Conservation (phyloP, 2,888 invertebrate species). For the Suillia variegata region DNA sequence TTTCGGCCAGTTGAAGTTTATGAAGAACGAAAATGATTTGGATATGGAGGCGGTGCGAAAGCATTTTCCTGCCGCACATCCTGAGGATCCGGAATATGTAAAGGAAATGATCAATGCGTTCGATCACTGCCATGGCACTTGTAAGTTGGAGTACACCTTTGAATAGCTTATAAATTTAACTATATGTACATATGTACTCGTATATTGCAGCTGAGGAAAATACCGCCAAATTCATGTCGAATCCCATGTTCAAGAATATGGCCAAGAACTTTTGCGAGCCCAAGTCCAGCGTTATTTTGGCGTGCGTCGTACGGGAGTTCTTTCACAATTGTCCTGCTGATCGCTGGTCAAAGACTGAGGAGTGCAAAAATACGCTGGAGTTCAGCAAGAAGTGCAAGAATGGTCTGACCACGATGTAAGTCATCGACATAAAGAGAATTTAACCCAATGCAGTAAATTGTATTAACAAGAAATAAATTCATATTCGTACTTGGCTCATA, state of each 20-base stretch:
- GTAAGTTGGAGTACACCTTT: slow-evolving; percentile 29
- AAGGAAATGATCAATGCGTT: slow-evolving; percentile 47
- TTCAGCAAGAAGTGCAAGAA: slow-evolving; percentile 42
- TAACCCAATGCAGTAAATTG: too few relatives aligned
- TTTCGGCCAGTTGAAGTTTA: slow-evolving; percentile 34
- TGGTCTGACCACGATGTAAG: slow-evolving; percentile 28
- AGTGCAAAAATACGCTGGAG: slow-evolving; percentile 37
- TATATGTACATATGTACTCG: not conserved
- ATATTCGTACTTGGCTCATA: too few relatives aligned
- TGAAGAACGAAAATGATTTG: slow-evolving; percentile 32
- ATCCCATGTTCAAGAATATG: slow-evolving; percentile 32
- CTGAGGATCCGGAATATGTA: slow-evolving; percentile 40
- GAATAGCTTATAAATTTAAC: not conserved
- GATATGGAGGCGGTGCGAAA: slow-evolving; percentile 40
- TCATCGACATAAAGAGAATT: slow-evolving; percentile 16
- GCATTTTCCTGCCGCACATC: slow-evolving; percentile 26
- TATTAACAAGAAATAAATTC: too few relatives aligned
- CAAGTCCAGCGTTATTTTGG: slow-evolving; percentile 39
- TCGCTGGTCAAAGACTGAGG: slow-evolving; percentile 43
- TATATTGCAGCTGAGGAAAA: slow-evolving; percentile 37
- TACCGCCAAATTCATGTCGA: slow-evolving; percentile 36
- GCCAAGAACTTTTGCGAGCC: slow-evolving; percentile 37
- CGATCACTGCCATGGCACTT: slow-evolving; percentile 45
- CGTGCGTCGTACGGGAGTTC: slow-evolving; percentile 43
- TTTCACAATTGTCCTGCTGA: slow-evolving; percentile 46